Conservation (phyloP, 2,888 invertebrate genomes). For the Pseudococcus jackbeardsleyi region DNA sequence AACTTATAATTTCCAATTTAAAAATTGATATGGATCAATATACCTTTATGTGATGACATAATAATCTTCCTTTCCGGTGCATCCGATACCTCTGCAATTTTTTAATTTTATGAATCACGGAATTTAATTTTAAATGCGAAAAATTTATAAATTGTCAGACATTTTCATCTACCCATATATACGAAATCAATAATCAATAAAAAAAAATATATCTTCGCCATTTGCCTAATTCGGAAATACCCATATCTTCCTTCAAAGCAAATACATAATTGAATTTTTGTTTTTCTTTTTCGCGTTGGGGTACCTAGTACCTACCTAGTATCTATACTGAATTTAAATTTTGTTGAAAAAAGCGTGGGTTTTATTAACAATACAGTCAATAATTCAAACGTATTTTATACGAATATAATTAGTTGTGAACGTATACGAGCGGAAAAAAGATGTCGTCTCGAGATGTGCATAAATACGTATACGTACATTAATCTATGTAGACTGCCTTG, state of each 20-base stretch:
- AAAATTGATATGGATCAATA: neutral
- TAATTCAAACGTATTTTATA: slow-evolving; percentile 22
- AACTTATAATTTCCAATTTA: slow-evolving; percentile 8
- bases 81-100: no score
- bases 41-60: neutral
- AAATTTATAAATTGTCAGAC: no score
- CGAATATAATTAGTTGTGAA: slow-evolving; percentile 19
- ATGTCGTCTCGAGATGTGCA: slow-evolving; percentile 27
- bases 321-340: neutral
- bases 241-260: neutral
- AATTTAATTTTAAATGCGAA: no score
- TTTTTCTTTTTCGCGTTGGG: neutral
- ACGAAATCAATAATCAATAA: no score
- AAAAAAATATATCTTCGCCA: no score
- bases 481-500: slow-evolving; percentile 7
- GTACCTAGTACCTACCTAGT: neutral
- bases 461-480: slow-evolving; percentile 5
- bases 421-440: neutral
- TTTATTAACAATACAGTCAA: slow-evolving; percentile 18
- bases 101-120: no score
- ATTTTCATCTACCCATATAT: no score
- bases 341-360: neutral
- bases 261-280: neutral
- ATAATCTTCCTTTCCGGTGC: no score
- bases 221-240: no score